These are phyloP conservation scores for Gonatopus flavifemur DNA, from an alignment of 1,140 invertebrate genomes.

Conservation along the genomic window DNA sequence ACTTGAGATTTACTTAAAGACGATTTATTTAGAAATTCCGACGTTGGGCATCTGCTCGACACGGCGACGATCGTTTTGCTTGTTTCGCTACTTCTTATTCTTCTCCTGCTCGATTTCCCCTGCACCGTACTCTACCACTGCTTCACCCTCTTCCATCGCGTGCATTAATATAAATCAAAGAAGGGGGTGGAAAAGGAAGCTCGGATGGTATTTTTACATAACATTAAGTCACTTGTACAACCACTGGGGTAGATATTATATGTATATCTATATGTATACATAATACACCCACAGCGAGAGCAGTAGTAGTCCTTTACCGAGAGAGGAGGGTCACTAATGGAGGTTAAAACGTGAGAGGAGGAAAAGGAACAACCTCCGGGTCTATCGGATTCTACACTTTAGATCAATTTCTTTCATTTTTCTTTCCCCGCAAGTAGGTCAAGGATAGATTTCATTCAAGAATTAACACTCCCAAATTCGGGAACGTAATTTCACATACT, in stretches of 20 bases:
- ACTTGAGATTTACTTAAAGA: slow-evolving; percentile 37
- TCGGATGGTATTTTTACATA: slow-evolving; percentile 51
- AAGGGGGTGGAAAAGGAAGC: slow-evolving; percentile 18
- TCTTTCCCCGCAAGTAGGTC: too few species aligned
- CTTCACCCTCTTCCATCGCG: slow-evolving; percentile 26
- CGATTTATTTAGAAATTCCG: slow-evolving; percentile 55
- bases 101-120: slow-evolving; percentile 29
- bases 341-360: slow-evolving; percentile 49
- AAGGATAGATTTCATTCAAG: slow-evolving; percentile 3
- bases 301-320: too few species aligned
- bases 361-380: slow-evolving; percentile 12
- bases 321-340: slow-evolving; percentile 48
- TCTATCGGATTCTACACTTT: slow-evolving; percentile 2
- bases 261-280: too few species aligned
- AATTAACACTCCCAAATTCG: slow-evolving; percentile 11
- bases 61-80: slow-evolving; percentile 35
- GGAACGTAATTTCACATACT: too few species aligned
- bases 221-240: slow-evolving; percentile 43
- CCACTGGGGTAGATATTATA: too few species aligned
- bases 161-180: slow-evolving; percentile 51
- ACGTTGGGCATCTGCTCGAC: slow-evolving; percentile 47
- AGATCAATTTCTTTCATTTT: too few species aligned
- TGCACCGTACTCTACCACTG: too few species aligned
- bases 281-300: too few species aligned
- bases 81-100: too few species aligned